Conservation (phyloP, 2,888 invertebrate species). For the Drosophila siamana region DNA sequence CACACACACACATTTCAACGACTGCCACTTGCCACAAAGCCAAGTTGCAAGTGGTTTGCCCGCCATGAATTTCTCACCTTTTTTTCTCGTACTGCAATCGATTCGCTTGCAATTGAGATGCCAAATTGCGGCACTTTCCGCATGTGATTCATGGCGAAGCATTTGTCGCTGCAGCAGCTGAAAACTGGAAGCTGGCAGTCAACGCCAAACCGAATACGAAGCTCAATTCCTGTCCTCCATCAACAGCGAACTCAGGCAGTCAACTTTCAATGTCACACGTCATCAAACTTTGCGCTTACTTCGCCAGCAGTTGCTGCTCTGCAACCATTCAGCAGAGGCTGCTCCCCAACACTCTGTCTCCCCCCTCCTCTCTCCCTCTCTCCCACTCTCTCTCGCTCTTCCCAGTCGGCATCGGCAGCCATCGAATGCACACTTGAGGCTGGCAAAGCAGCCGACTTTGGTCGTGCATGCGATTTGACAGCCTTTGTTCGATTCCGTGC, state of each 20-base stretch:
- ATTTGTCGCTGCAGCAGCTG: too few relatives aligned
- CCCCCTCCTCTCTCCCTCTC: background rate
- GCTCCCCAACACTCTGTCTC: too few relatives aligned
- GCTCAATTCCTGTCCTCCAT: slow-evolving; percentile 27
- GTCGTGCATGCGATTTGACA: slow-evolving; percentile 45
- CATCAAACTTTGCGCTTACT: slow-evolving; percentile 63
- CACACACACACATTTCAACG: too few relatives aligned
- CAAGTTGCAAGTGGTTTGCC: slow-evolving; percentile 14
- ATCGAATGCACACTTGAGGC: slow-evolving; percentile 40
- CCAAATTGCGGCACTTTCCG: slow-evolving; percentile 62
- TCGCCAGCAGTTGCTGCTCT: slow-evolving; percentile 17
- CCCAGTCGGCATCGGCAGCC: slow-evolving; percentile 14
- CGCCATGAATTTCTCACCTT: slow-evolving; percentile 23
- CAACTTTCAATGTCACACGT: slow-evolving; percentile 77
- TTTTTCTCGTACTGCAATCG: slow-evolving; percentile 25
- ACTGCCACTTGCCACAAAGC: slow-evolving; percentile 21
- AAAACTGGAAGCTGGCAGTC: slow-evolving; percentile 12
- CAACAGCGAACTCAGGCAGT: slow-evolving; percentile 50
- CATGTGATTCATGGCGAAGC: slow-evolving; percentile 27
- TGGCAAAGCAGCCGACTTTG: slow-evolving; percentile 55
- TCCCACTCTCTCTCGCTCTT: slow-evolving; percentile 10
- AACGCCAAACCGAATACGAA: slow-evolving; percentile 21
- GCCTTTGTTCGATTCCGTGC: slow-evolving; percentile 40
- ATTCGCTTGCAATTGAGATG: slow-evolving; percentile 53
- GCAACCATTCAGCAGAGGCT: too few relatives aligned